Conservation (phyloP, 2,888 invertebrate genomes). For the Eubasilissa splendida region DNA sequence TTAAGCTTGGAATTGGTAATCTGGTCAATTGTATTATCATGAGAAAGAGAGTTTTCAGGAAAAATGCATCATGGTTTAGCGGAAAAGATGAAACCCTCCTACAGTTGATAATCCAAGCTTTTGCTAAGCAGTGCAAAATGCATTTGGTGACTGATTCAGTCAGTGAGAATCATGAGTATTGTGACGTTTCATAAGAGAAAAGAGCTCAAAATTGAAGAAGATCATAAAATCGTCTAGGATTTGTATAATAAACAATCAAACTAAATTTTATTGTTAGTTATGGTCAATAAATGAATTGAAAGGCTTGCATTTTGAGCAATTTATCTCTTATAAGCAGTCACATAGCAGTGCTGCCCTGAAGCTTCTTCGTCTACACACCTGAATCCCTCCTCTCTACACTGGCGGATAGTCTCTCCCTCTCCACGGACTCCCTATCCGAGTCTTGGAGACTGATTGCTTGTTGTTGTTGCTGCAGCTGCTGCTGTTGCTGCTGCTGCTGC, state of each 20-base stretch:
- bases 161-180: slow-evolving; percentile 2
- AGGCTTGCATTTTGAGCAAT: not conserved
- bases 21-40: slow-evolving; percentile 2
- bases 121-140: slow-evolving; percentile 43
- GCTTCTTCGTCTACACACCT: slow-evolving; percentile 52
- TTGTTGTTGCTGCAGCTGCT: slow-evolving; percentile 60
- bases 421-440: slow-evolving; percentile 60
- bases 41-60: slow-evolving; percentile 14
- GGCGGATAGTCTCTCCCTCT: slow-evolving; percentile 60
- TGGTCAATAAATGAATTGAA: not conserved
- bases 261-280: not conserved
- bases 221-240: not conserved
- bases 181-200: slow-evolving; percentile 6
- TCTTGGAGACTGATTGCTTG: slow-evolving; percentile 58
- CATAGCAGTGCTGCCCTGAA: slow-evolving; percentile 41
- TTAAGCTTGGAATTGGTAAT: slow-evolving; percentile 15
- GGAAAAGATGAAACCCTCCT: slow-evolving; percentile 37
- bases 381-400: slow-evolving; percentile 60
- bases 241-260: not conserved
- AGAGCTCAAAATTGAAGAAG: not conserved
- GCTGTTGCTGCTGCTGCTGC: slow-evolving; percentile 60
- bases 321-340: not conserved
- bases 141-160: slow-evolving; percentile 25
- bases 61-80: slow-evolving; percentile 38
- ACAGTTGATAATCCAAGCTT: slow-evolving; percentile 39